Evolutionary conservation across 2,113 vertebrate genomes (phyloP).

Genomic region (Poicephalus meyeri): DNA sequence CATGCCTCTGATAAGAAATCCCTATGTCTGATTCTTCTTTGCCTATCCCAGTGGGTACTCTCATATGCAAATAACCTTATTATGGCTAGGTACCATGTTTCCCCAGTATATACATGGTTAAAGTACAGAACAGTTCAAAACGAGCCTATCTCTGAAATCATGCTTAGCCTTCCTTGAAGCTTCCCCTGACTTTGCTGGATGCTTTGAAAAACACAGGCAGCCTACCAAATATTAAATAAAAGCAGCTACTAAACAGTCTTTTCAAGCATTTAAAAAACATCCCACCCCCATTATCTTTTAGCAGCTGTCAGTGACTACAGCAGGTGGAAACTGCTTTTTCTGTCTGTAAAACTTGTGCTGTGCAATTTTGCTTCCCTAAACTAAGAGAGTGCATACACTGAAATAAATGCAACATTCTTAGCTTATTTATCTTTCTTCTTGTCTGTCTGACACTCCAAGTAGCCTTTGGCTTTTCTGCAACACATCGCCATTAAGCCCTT

Average conservation of each 20-base stretch:
- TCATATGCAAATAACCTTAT: background rate
- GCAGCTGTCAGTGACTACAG: background rate
- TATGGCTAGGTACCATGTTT: background rate
- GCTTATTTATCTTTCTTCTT: background rate
- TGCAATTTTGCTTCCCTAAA: background rate
- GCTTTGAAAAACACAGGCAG: background rate
- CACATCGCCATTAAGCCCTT: background rate
- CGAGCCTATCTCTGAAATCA: background rate
- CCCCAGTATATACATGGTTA: background rate
- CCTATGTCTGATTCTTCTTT: background rate
- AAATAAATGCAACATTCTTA: rapidly evolving
- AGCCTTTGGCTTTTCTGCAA: background rate
- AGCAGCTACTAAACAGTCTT: background rate
- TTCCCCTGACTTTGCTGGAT: background rate
- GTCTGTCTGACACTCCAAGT: background rate
- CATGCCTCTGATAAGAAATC: background rate
- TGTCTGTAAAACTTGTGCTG: background rate
- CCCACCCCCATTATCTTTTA: background rate
- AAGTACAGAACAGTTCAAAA: background rate
- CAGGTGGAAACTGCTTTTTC: background rate
- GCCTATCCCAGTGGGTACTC: background rate
- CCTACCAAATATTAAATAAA: background rate
- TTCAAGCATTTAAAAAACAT: background rate
- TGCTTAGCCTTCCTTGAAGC: background rate
- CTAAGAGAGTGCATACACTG: rapidly evolving